Base-by-base conservation (phyloP, 2,113 vertebrate species). In the Pseudopipra pipra region DNA sequence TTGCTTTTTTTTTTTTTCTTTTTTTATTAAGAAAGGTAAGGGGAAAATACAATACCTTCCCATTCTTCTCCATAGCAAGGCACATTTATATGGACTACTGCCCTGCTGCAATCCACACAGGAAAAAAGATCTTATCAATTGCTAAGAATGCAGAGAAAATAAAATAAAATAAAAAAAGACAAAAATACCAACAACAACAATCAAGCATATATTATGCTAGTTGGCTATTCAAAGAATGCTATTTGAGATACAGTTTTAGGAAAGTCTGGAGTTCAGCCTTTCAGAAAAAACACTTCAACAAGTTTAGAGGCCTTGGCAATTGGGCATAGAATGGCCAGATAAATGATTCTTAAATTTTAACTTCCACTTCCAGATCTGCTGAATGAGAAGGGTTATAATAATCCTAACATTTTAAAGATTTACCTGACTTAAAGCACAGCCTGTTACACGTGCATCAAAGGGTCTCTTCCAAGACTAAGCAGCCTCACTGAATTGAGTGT, bases 151-250 rank as follows among this genome's bases (percentile, higher is more conserved):
- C 27, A 65, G 5, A 51, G 11, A 33, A 74, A 54, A 8, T 9
- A 58, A 31, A 55, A 55, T 12, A 4, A 58, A 1, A 13, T 19
- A 16, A 7, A 7, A n/a, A 5, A 24, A 46, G 28, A 12, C 0
- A 14, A 25, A 3, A 20, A 6, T 17, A 70, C 1, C 8, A n/a
- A 0, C 41, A 37, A 0, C 47, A 82, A 22, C 7, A 23, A 33
- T 1, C 14, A 79, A 58, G 19, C 5, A 30, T 2, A 1, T 6
- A 22, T 30, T 58, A 62, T 44, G 62, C 47, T 24, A 58, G 17
- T 35, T 12, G 4, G 2, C 24, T 79, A 51, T 62, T 73, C 59
- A 41, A 52, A 44, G 4, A 66, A 78, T 20, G 19, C 0, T 67
- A 3, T n/a, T 70, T 44, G 12, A 55, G 28, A 79, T 31, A 22